phyloP scores from a whole-genome alignment of 1,140 invertebrate species.

The Ericerus pela region DNA sequence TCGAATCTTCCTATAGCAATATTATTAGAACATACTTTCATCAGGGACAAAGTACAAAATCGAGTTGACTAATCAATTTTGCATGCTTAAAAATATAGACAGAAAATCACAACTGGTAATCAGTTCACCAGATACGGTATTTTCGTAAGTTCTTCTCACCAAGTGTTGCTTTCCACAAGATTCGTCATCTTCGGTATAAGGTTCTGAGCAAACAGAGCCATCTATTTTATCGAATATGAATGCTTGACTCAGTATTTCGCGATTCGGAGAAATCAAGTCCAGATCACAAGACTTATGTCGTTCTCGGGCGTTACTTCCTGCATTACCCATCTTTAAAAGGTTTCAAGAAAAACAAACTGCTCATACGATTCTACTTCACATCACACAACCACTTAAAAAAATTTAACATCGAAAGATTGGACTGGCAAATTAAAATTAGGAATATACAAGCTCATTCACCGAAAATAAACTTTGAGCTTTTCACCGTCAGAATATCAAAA shows the following conservation, averaged over 20 bases:
- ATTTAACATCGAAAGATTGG: background rate
- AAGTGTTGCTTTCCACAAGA: constrained; percentile 3
- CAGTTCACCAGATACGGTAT: too few species aligned
- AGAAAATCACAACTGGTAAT: too few species aligned
- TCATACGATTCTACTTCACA: background rate
- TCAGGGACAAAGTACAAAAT: too few species aligned
- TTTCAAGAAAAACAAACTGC: background rate
- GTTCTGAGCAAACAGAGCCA: constrained; percentile 20
- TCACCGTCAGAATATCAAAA: too few species aligned
- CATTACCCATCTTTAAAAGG: background rate
- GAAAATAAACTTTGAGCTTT: too few species aligned
- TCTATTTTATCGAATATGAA: constrained; percentile 74
- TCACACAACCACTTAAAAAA: background rate
- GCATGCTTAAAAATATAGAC: too few species aligned
- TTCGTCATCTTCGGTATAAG: background rate
- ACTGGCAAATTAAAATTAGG: too few species aligned
- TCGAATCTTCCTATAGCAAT: background rate
- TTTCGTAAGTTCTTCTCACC: background rate
- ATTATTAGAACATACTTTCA: too few species aligned
- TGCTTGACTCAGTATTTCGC: constrained; percentile 52
- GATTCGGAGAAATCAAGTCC: constrained; percentile 46
- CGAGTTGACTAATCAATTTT: too few species aligned
- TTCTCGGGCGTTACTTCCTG: background rate
- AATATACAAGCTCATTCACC: too few species aligned
- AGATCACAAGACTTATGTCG: constrained; percentile 1